Conservation (phyloP, 2,888 invertebrate species). For the Campoletis raptor region DNA sequence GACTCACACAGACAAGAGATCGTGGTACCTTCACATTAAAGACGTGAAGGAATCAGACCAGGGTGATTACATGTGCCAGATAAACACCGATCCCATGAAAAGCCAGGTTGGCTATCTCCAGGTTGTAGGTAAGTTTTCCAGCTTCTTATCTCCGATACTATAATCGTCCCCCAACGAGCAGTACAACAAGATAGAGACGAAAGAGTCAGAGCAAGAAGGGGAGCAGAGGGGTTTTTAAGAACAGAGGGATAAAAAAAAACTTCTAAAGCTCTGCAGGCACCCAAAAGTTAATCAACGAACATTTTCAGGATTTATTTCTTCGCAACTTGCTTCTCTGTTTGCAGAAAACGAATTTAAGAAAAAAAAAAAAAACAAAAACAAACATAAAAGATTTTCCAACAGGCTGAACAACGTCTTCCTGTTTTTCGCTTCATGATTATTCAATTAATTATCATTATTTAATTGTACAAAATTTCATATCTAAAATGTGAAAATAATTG, state of each 20-base stretch:
- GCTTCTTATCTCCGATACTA: constrained; percentile 29
- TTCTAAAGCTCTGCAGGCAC: constrained; percentile 4
- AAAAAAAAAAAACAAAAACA: neutral
- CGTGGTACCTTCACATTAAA: constrained; percentile 93
- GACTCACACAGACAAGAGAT: constrained; percentile 91
- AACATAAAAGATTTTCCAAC: neutral
- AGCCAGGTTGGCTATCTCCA: constrained; percentile 89
- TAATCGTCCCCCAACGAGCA: constrained; percentile 15
- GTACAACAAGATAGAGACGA: neutral
- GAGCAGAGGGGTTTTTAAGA: neutral
- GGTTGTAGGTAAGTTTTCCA: constrained; percentile 87
- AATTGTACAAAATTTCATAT: neutral
- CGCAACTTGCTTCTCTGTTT: neutral
- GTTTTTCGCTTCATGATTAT: neutral
- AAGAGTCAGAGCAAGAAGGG: neutral
- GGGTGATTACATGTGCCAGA: constrained; percentile 94
- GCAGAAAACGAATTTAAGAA: neutral
- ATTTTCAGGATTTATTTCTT: constrained; percentile 26
- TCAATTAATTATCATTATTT: neutral
- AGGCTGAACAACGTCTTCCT: neutral
- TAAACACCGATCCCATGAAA: constrained; percentile 92
- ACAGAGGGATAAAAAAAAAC: constrained; percentile 7
- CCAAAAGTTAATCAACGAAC: constrained; percentile 13
- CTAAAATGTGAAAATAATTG: neutral
- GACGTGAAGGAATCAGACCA: constrained; percentile 92